phyloP scores from a whole-genome alignment of 2,797 vertebrate species.

The Varecia variegata region DNA sequence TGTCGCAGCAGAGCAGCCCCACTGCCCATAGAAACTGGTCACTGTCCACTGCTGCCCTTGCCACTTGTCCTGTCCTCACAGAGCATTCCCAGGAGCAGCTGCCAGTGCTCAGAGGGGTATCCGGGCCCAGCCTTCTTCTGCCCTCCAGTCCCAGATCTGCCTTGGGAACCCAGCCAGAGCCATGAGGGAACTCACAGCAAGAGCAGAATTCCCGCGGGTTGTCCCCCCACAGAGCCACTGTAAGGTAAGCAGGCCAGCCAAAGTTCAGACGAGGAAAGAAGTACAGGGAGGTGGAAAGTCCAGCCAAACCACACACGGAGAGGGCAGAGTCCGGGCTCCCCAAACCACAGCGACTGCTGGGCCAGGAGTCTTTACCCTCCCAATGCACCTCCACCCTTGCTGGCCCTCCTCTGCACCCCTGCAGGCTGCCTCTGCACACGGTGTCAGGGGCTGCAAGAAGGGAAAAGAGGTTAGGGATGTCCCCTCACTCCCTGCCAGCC shows the following conservation, averaged over 20 bases:
- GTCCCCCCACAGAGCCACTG: neutral
- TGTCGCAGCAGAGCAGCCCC: neutral
- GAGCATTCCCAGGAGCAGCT: neutral
- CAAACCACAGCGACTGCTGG: neutral
- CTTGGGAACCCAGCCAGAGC: neutral
- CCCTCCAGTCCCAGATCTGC: neutral
- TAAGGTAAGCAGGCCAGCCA: neutral
- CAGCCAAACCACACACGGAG: neutral
- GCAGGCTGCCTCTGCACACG: neutral
- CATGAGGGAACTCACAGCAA: neutral
- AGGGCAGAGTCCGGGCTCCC: neutral
- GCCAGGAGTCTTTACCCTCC: neutral
- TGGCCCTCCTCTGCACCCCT: neutral
- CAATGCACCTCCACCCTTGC: neutral
- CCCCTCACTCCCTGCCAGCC: neutral
- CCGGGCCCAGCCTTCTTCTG: neutral
- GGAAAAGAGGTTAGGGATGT: neutral
- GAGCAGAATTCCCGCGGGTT: neutral
- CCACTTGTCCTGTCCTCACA: neutral
- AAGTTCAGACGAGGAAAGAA: neutral
- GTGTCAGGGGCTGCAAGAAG: neutral
- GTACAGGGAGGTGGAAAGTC: neutral
- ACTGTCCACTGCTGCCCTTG: neutral
- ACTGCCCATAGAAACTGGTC: neutral
- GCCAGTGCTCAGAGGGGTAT: neutral